Evolutionary conservation across 2,888 invertebrate species (phyloP).

Genomic region (Nasonia oneida): DNA sequence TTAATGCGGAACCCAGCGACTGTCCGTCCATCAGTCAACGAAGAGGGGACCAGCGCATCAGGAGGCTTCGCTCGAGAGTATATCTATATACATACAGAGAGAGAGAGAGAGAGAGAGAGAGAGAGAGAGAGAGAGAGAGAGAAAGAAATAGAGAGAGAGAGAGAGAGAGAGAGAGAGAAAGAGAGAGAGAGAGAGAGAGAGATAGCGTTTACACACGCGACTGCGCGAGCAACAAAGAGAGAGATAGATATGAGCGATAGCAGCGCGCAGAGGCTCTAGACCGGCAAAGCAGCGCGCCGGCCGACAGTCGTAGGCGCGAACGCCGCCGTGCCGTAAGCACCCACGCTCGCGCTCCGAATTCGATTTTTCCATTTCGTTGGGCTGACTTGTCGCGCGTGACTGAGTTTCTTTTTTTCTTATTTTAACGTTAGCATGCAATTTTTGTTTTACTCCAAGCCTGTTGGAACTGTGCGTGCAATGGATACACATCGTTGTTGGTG

Average conservation of each 20-base stretch:
- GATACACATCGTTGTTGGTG: not conserved
- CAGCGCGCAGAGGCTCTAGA: conserved; percentile 50
- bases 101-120: too few species aligned
- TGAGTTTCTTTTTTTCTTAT: not conserved
- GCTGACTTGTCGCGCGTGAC: conserved; percentile 15
- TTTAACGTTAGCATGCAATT: not conserved
- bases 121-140: too few species aligned
- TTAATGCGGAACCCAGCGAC: conserved; percentile 52
- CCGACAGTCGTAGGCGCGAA: conserved; percentile 75
- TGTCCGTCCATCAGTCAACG: not conserved
- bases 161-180: too few species aligned
- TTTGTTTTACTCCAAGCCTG: not conserved
- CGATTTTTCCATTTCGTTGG: conserved; percentile 9
- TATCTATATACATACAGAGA: not conserved
- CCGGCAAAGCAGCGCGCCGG: conserved; percentile 61
- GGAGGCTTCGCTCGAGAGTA: not conserved
- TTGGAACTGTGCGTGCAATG: not conserved
- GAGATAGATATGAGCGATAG: conserved; percentile 12
- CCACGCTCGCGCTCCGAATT: conserved; percentile 15
- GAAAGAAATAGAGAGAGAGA: too few species aligned
- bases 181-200: too few species aligned
- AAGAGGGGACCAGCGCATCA: conserved; percentile 19
- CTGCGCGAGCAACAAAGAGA: conserved; percentile 2
- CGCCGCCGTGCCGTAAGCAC: conserved; percentile 70
- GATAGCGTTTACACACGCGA: not conserved